phyloP scores from a whole-genome alignment of 2,797 vertebrate genomes.

The Lutjanus argentimaculatus region DNA sequence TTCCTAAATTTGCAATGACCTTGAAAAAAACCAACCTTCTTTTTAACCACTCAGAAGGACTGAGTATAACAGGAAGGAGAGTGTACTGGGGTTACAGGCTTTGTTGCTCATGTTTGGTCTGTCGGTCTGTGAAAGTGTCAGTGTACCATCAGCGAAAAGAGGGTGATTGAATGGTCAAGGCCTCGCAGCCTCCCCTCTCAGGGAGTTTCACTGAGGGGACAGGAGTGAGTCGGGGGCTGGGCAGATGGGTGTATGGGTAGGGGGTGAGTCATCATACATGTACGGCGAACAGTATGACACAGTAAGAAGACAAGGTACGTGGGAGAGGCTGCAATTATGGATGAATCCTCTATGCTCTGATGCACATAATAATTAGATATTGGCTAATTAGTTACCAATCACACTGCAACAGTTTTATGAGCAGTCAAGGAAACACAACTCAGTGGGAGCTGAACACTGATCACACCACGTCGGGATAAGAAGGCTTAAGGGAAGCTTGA shows the following conservation, averaged over 20 bases:
- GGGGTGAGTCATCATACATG: conserved; percentile 37
- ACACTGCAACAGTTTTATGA: conserved; percentile 53
- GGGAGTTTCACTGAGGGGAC: conserved; percentile 78
- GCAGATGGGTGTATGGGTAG: conserved; percentile 46
- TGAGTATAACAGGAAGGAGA: conserved; percentile 43
- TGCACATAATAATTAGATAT: conserved; percentile 70
- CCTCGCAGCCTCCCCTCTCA: conserved; percentile 59
- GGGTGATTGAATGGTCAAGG: conserved; percentile 81
- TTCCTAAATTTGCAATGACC: conserved; percentile 74
- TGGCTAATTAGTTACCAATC: conserved; percentile 71
- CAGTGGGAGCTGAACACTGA: conserved; percentile 54
- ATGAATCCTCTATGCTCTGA: conserved; percentile 61
- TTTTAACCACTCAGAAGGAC: conserved; percentile 57
- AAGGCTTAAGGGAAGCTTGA: conserved; percentile 40
- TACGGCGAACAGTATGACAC: conserved; percentile 10
- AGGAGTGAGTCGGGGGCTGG: conserved; percentile 34
- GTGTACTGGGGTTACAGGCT: conserved; percentile 47
- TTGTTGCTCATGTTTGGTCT: conserved; percentile 55
- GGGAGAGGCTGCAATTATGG: conserved; percentile 56
- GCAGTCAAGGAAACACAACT: conserved; percentile 64
- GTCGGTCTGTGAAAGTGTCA: conserved; percentile 63
- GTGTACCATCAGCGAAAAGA: conserved; percentile 62
- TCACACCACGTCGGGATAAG: conserved; percentile 46
- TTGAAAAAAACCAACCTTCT: conserved; percentile 60
- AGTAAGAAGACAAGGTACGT: conserved; percentile 5